Evolutionary conservation across 2,113 vertebrate species (phyloP).

Genomic region (Oreocharis arfaki): DNA sequence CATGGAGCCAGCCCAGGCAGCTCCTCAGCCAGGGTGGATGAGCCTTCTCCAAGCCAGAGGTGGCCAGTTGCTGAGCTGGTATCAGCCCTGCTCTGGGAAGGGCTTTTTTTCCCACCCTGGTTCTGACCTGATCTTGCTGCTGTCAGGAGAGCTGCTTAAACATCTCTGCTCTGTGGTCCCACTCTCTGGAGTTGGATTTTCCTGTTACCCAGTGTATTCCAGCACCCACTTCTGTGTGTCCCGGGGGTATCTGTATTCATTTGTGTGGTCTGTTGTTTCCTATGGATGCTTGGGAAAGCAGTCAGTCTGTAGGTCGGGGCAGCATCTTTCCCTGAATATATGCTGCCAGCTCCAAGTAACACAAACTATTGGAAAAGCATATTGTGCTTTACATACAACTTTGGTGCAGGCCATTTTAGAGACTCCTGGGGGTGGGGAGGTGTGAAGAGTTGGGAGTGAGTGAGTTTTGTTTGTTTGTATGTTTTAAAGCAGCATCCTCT

Average conservation of each 20-base stretch:
- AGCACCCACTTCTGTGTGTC: accelerated
- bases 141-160: background rate
- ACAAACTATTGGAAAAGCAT: background rate
- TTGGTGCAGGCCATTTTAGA: background rate
- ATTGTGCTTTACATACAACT: background rate
- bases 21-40: background rate
- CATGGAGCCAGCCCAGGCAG: accelerated
- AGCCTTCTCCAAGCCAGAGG: background rate
- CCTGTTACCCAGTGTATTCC: background rate
- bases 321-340: background rate
- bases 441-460: background rate
- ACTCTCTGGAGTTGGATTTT: background rate
- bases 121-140: background rate
- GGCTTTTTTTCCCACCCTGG: background rate
- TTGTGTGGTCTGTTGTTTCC: accelerated
- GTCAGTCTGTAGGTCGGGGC: background rate
- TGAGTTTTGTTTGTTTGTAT: background rate
- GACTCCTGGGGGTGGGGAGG: accelerated
- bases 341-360: background rate
- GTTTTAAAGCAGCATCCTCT: background rate
- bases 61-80: accelerated
- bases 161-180: background rate
- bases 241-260: background rate
- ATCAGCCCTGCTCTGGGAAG: background rate
- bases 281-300: background rate